A percentile compares a stretch with the other conserved stretches of the same genome.
Conservation (phyloP, 2,888 invertebrate species). For the Rhingia rostrata region DNA sequence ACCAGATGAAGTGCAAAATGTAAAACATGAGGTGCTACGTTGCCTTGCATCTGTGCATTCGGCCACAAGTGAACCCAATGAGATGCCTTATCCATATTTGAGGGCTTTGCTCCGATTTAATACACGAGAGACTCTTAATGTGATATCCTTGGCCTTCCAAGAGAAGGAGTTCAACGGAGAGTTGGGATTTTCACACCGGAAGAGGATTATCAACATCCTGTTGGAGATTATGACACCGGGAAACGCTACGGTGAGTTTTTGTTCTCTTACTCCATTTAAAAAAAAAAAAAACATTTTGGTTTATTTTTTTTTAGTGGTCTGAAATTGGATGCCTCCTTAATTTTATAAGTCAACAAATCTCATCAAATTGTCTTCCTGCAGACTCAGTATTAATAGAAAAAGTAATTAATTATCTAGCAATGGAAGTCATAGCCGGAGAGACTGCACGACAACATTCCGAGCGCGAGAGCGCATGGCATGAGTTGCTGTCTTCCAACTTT, state of each 20-base stretch:
- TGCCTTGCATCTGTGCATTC: constrained; percentile 89
- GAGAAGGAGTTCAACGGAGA: constrained; percentile 90
- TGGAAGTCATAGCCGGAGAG: constrained; percentile 82
- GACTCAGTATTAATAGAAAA: constrained; percentile 85
- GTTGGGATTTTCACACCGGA: constrained; percentile 88
- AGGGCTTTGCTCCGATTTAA: constrained; percentile 91
- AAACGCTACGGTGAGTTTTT: constrained; percentile 86
- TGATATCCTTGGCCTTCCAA: constrained; percentile 92
- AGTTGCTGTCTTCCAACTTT: constrained; percentile 86
- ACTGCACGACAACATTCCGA: constrained; percentile 85
- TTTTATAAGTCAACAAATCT: constrained; percentile 87
- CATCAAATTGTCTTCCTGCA: constrained; percentile 82
- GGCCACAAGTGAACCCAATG: constrained; percentile 85
- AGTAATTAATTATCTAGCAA: constrained; percentile 86
- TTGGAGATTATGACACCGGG: constrained; percentile 88
- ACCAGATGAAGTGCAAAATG: constrained; percentile 85
- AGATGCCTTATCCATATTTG: constrained; percentile 88
- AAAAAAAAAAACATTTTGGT: no score
- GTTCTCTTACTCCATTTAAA: no score
- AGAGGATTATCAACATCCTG: constrained; percentile 90
- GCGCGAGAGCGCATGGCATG: constrained; percentile 89
- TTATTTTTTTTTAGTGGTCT: constrained; percentile 81
- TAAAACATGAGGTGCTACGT: constrained; percentile 89
- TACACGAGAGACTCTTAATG: constrained; percentile 92
- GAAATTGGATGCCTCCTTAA: constrained; percentile 86